Evolutionary conservation across 2,113 vertebrate species (phyloP).

Genomic region (Cololabis saira): DNA sequence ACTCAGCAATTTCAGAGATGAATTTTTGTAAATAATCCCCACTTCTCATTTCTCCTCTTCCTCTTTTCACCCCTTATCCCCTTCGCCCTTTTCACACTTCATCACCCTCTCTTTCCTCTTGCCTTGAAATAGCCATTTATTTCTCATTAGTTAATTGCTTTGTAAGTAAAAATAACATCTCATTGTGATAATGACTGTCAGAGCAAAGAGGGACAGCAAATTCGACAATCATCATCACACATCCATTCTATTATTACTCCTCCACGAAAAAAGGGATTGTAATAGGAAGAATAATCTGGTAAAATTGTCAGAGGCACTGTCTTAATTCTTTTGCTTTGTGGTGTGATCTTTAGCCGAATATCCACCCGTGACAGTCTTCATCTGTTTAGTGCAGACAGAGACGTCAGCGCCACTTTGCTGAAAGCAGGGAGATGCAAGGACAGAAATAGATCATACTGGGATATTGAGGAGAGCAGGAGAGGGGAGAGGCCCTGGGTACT

Average conservation of each 20-base stretch:
- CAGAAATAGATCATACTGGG: slow-evolving; percentile 74
- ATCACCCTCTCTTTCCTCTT: slow-evolving; percentile 15
- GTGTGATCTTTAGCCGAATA: slow-evolving; percentile 42
- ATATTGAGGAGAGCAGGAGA: slow-evolving; percentile 68
- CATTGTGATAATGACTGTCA: slow-evolving; percentile 67
- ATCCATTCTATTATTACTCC: slow-evolving; percentile 26
- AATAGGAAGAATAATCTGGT: slow-evolving; percentile 47
- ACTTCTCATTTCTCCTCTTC: slow-evolving; percentile 49
- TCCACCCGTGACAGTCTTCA: slow-evolving; percentile 65
- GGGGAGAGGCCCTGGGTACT: slow-evolving; percentile 67
- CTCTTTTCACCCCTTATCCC: slow-evolving; percentile 51
- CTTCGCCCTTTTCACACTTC: slow-evolving; percentile 45
- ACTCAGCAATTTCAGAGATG: slow-evolving; percentile 72
- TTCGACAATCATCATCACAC: slow-evolving; percentile 56
- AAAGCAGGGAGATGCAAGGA: slow-evolving; percentile 68
- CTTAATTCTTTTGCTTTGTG: slow-evolving; percentile 40
- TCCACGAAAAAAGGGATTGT: slow-evolving; percentile 27
- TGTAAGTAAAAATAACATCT: slow-evolving; percentile 67
- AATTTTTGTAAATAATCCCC: slow-evolving; percentile 73
- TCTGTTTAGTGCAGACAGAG: slow-evolving; percentile 68
- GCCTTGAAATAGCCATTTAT: slow-evolving; percentile 51
- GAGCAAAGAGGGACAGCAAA: slow-evolving; percentile 38
- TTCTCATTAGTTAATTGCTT: slow-evolving; percentile 77
- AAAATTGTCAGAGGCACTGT: slow-evolving; percentile 21
- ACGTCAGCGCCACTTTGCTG: slow-evolving; percentile 71